Conservation (phyloP, 2,888 invertebrate genomes). For the Xestia rhomboidea region DNA sequence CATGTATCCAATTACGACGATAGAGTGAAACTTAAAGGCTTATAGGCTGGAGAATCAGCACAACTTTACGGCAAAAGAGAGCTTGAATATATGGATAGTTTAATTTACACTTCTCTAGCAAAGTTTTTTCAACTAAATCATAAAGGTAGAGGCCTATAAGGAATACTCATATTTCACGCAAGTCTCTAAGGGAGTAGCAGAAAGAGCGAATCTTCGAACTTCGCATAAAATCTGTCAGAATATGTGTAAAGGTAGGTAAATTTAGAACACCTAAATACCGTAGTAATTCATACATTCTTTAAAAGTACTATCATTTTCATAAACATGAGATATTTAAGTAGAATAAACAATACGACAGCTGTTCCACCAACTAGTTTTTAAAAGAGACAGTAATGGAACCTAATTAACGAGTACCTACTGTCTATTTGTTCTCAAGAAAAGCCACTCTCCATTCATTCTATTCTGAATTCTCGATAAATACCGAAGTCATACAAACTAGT, state of each 20-base stretch:
- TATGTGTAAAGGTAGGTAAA: neutral
- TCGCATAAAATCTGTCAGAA: conserved; percentile 16
- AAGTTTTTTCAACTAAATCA: conserved; percentile 1
- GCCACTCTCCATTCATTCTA: neutral
- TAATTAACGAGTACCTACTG: too few species aligned
- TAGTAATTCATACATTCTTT: neutral
- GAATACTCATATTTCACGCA: conserved; percentile 26
- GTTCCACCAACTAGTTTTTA: too few species aligned
- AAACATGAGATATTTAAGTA: neutral
- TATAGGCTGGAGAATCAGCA: too few species aligned
- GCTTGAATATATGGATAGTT: neutral
- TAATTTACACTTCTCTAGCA: neutral
- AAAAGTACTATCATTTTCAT: neutral
- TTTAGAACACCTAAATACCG: neutral
- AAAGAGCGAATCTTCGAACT: neutral
- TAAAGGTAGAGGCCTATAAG: neutral
- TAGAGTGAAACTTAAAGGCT: neutral
- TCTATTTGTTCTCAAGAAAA: neutral
- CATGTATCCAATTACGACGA: neutral
- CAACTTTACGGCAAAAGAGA: neutral
- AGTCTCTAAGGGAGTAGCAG: neutral
- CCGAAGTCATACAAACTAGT: neutral
- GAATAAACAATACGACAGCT: neutral
- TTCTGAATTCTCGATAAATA: neutral
- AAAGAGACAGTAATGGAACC: neutral